Conservation (phyloP, 2,113 vertebrate genomes). For the Neodon shergylaensis region DNA sequence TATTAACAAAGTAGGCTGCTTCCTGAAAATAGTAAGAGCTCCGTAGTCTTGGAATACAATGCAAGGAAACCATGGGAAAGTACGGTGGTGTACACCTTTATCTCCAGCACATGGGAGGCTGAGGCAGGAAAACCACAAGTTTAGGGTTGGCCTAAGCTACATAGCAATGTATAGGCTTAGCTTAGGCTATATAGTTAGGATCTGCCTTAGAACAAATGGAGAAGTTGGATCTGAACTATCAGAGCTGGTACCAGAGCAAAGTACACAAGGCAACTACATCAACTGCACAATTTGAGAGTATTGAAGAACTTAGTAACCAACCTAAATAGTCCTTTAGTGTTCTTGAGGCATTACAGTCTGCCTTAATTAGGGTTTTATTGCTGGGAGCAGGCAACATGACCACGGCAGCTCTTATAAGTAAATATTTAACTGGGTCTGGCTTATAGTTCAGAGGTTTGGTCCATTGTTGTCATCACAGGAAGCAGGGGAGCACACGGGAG, state of each 20-base stretch:
- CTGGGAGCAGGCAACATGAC: not conserved
- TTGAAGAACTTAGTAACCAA: not conserved
- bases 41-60: not conserved
- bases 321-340: not conserved
- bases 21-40: not conserved
- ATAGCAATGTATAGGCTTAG: not conserved
- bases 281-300: not conserved
- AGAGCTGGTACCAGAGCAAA: too few species aligned
- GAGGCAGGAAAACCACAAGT: not conserved
- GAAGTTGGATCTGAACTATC: not conserved
- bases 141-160: not conserved
- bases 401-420: not conserved
- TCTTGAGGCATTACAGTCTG: not conserved
- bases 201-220: not conserved
- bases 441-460: not conserved
- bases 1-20: not conserved
- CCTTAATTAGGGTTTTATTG: not conserved
- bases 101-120: not conserved
- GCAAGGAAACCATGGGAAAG: not conserved
- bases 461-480: not conserved
- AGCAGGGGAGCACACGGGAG: not conserved
- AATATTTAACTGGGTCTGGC: not conserved
- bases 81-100: not conserved
- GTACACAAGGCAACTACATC: too few species aligned
- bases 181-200: not conserved